Base-by-base conservation (phyloP, 1,140 invertebrate genomes). In the Platyscapa corneri region DNA sequence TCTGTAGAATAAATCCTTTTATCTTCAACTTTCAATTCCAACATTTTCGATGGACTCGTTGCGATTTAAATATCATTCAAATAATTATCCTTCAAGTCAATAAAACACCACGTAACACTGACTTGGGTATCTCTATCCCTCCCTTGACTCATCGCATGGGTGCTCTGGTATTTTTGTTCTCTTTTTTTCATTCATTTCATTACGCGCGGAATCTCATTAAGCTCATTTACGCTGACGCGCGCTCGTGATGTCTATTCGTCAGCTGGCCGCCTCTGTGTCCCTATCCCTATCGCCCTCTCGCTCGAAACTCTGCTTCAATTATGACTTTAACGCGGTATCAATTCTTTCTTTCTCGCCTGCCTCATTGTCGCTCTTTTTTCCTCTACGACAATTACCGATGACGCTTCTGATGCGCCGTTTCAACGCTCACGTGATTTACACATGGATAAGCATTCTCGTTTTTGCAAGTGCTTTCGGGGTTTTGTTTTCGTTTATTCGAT, bases 81-180 rank as follows among this genome's bases (percentile, higher is more conserved):
- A 2, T 34, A 8, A 34, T 67, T 32, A 70, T 70, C 34, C 16
- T 37, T 5, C 0, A 70, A 70, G 60, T 75, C 70, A 46, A 20
- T 75, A 37, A 20, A 23, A 37, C 23, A 27, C 78, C 27, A 20
- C 56, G 37, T 20, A 27, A 16, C 20, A 3, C 27, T 5, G 56
- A 3, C 23, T 0, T 7, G 12, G 20, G 10, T 1, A 10, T 37
- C 3, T 39, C 56, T 16, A 10, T 23, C 37, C 78, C 34, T 27
- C 27, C 56, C 23, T 65, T 76, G 56, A 77, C 72, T 83, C 74
- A 83, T 27, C 74, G 65, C 16, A 1, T 32, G 32, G 20, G 7
- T 49, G n/a, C 23, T 12, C 7, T 30, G 37, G 94, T 84, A 87
- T 81, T 67, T 76, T 67, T 5, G 12, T 30, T 42, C 10, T 60